A percentile compares a stretch with the other conserved stretches of the same genome.
Conservation (phyloP, 2,888 invertebrate species). For the Leptinotarsa tumamoca region DNA sequence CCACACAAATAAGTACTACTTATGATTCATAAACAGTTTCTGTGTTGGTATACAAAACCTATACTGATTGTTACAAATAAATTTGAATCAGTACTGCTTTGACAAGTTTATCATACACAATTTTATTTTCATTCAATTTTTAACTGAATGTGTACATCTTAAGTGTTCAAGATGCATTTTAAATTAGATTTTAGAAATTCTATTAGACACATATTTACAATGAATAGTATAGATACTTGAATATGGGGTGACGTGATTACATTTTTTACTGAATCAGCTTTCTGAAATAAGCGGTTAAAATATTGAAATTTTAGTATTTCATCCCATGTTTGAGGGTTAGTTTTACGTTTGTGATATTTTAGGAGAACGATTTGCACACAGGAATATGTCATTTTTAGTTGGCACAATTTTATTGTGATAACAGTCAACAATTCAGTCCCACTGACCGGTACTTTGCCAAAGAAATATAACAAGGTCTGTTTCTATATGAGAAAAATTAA, state of each 20-base stretch:
- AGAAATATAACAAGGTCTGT: not conserved
- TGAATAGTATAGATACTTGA: slow-evolving; percentile 5
- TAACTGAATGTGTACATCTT: not conserved
- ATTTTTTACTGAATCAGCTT: slow-evolving; percentile 1
- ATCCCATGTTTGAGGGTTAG: slow-evolving; percentile 7
- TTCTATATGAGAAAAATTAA: not conserved
- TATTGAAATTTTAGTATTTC: not conserved
- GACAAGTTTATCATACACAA: too few species aligned
- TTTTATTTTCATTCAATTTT: not conserved
- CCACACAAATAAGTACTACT: too few species aligned
- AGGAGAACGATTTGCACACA: not conserved
- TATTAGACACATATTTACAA: not conserved
- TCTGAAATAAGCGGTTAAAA: not conserved
- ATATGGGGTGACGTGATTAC: slow-evolving; percentile 5
- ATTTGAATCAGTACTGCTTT: too few species aligned
- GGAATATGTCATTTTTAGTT: not conserved
- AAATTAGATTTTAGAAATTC: slow-evolving; percentile 4
- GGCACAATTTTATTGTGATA: not conserved
- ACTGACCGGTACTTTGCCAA: too few species aligned
- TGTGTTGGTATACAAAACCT: too few species aligned
- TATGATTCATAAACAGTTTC: too few species aligned
- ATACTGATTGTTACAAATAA: too few species aligned
- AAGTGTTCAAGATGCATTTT: slow-evolving; percentile 9
- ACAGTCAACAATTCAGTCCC: too few species aligned
- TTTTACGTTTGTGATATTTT: slow-evolving; percentile 6